Conservation (phyloP, 2,113 vertebrate species). For the Merops nubicus region DNA sequence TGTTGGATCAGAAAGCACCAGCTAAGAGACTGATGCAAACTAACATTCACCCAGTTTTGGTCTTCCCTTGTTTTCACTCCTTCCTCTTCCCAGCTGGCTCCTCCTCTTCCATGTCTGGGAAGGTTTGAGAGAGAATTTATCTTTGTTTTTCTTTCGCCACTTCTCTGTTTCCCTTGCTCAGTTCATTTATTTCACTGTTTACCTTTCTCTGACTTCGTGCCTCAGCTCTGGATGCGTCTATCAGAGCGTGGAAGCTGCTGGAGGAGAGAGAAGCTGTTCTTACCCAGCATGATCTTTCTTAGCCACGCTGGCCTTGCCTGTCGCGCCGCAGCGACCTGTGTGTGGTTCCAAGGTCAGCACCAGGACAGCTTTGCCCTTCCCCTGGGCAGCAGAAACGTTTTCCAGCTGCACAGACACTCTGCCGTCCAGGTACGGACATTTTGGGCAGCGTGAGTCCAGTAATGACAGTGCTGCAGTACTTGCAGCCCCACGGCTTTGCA, state of each 20-base stretch:
- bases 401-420: background rate
- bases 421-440: background rate
- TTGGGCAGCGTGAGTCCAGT: rapidly evolving
- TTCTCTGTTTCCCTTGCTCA: background rate
- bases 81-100: background rate
- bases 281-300: rapidly evolving
- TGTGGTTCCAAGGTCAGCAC: rapidly evolving
- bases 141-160: rapidly evolving
- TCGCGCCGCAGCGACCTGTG: rapidly evolving
- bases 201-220: background rate
- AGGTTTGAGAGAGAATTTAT: background rate
- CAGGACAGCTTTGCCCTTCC: background rate
- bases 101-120: background rate
- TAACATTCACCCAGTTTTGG: rapidly evolving
- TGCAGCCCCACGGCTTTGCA: rapidly evolving
- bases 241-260: background rate
- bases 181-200: background rate
- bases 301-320: rapidly evolving
- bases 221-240: background rate
- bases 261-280: background rate
- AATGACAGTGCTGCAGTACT: background rate
- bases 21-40: background rate
- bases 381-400: background rate
- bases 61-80: background rate
- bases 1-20: background rate